Conservation (phyloP, 1,140 invertebrate species). For the Zophobas atratus region DNA sequence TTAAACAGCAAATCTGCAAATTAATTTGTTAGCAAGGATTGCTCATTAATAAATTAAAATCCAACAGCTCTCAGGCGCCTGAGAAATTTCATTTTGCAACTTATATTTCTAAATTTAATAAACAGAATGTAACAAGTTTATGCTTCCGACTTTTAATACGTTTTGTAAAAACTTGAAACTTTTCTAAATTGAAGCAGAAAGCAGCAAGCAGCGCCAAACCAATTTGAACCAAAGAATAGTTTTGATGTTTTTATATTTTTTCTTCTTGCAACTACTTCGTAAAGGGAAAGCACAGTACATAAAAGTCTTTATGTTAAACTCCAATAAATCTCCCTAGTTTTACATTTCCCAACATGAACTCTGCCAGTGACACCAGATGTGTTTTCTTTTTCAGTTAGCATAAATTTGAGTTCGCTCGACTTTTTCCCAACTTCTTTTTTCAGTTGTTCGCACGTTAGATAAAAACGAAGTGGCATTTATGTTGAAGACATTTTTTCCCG, state of each 20-base stretch:
- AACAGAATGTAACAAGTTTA: too few relatives aligned
- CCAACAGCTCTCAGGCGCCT: not conserved
- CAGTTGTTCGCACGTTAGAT: constrained; percentile 1
- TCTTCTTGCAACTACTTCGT: not conserved
- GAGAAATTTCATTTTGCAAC: too few relatives aligned
- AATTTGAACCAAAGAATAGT: too few relatives aligned
- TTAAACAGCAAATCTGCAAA: constrained; percentile 39
- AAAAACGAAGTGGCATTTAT: constrained; percentile 16
- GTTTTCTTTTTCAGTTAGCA: constrained; percentile 2
- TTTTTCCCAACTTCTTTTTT: constrained; percentile 1
- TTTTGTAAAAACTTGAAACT: too few relatives aligned
- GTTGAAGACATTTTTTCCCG: constrained; percentile 5
- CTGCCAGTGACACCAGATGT: constrained; percentile 20
- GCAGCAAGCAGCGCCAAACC: not conserved
- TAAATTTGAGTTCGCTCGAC: constrained; percentile 22
- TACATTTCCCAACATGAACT: constrained; percentile 6
- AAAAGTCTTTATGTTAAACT: constrained; percentile 1
- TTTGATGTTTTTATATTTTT: too few relatives aligned
- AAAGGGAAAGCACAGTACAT: not conserved
- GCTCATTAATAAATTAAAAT: constrained; percentile 41
- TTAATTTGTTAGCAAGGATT: constrained; percentile 42
- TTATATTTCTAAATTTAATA: too few relatives aligned
- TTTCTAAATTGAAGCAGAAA: not conserved
- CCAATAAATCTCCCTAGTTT: constrained; percentile 27
- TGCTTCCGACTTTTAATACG: too few relatives aligned